Evolutionary conservation across 2,797 vertebrate genomes (phyloP).

Genomic region (Kryptolebias ocellatus): DNA sequence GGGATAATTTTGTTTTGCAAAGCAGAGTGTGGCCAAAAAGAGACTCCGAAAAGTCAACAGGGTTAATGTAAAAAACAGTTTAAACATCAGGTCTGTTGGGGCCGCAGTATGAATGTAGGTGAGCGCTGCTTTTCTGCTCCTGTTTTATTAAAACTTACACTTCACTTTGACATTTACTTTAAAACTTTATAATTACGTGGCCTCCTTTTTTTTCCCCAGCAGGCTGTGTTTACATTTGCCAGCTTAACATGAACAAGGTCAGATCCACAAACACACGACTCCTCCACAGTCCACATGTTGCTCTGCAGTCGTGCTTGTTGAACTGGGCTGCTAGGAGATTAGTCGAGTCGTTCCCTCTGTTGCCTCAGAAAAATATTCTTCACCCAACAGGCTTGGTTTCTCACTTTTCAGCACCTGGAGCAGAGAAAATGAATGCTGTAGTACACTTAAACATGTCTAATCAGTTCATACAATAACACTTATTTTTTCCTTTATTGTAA

Average conservation of each 20-base stretch:
- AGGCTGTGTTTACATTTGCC: constrained; percentile 69
- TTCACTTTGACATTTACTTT: constrained; percentile 60
- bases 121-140: constrained; percentile 35
- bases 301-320: constrained; percentile 54
- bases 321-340: constrained; percentile 68
- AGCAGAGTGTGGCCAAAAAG: constrained; percentile 46
- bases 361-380: constrained; percentile 45
- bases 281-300: constrained; percentile 54
- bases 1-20: constrained; percentile 63
- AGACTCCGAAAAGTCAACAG: constrained; percentile 54
- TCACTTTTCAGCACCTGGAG: constrained; percentile 31
- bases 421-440: neutral
- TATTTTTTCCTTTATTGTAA: too few relatives aligned
- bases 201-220: constrained; percentile 44
- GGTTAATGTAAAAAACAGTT: constrained; percentile 47
- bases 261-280: constrained; percentile 51
- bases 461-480: too few relatives aligned
- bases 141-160: constrained; percentile 63
- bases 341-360: constrained; percentile 63
- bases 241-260: constrained; percentile 64
- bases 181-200: constrained; percentile 73
- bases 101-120: constrained; percentile 33
- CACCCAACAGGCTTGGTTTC: constrained; percentile 37
- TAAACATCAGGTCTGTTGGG: constrained; percentile 49
- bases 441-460: neutral